A percentile compares a stretch with the other conserved stretches of the same genome.
Evolutionary conservation across 1,140 invertebrate genomes (phyloP).

Genomic region (Notospermus geniculatus): DNA sequence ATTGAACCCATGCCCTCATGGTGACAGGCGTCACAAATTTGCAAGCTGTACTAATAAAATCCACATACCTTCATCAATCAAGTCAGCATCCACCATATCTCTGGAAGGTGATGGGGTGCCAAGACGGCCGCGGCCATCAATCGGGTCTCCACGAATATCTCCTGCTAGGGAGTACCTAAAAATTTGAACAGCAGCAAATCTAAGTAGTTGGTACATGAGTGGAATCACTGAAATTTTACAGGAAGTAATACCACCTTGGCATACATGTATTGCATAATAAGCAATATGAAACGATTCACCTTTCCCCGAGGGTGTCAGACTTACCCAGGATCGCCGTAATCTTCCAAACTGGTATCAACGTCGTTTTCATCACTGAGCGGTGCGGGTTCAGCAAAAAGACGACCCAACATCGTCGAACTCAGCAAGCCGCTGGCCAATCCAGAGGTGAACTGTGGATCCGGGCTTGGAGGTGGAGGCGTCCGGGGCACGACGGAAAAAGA

Average conservation of each 20-base stretch:
- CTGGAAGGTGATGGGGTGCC: too few species aligned
- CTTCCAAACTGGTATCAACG: conserved; percentile 14
- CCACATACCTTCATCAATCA: too few species aligned
- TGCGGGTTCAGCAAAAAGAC: conserved; percentile 16
- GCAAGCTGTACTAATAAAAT: too few species aligned
- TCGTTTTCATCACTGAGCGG: conserved; percentile 12
- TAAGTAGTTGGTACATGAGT: too few species aligned
- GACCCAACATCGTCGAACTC: conserved; percentile 28
- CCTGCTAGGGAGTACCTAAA: too few species aligned
- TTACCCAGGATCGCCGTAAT: conserved; percentile 4
- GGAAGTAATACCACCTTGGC: not conserved
- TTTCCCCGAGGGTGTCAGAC: not conserved
- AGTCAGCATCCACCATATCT: too few species aligned
- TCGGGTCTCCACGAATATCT: too few species aligned
- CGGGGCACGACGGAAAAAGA: conserved; percentile 36
- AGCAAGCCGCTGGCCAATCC: conserved; percentile 29
- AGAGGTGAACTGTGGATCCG: conserved; percentile 20
- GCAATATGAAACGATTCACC: not conserved
- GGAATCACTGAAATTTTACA: too few species aligned
- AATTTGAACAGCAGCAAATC: too few species aligned
- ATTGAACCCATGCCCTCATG: too few species aligned
- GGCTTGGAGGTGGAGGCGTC: conserved; percentile 29
- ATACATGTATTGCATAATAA: conserved; percentile 2
- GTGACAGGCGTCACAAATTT: too few species aligned
- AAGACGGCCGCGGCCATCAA: too few species aligned